Base-by-base conservation (phyloP, 2,113 vertebrate species). In the Axis porcinus region DNA sequence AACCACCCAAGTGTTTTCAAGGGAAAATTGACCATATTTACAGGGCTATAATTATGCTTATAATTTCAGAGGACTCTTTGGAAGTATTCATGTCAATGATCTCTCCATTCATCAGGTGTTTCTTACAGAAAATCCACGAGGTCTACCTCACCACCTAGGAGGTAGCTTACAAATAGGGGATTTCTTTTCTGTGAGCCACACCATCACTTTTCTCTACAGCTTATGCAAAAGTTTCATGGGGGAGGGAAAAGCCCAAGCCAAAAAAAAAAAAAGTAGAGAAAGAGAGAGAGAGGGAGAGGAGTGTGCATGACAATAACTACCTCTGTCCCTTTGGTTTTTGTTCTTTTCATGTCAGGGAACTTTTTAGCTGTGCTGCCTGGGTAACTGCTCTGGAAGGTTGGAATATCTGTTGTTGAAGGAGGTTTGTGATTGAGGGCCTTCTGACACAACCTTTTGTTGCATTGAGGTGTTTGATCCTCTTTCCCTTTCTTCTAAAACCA, bases 391-490 rank as follows among this genome's bases (percentile, higher is more conserved):
- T 98, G 99, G 99, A 99, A 99, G 99, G 98, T 98, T 99, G 99
- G 98, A 99, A 98, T 98, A 99, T 99, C 99, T 99, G 99, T 98
- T 99, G 99, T 99, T 99, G 99, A 99, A 99, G 99, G 99, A 99
- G 99, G 99, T 99, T 99, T 99, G 99, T 99, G 99, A 99, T 99
- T 99, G 99, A 99, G 99, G 99, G 99, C 99, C 99, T 99, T 99
- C 99, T 99, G 99, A 99, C 99, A 99, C 99, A 98, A 99, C 99
- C 99, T 99, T 99, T 99, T 99, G 99, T 99, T 99, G 99, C 99
- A 99, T 98, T 99, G 99, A 99, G 99, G 99, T 99, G 99, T 99
- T 99, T 99, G 99, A 99, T 99, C 99, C 99, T 99, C 99, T 99
- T 99, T 99, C 98, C 99, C 98, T 99, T 99, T 99, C 98, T 99